A percentile compares a stretch with the other conserved stretches of the same genome.
Evolutionary conservation across 1,140 invertebrate genomes (phyloP).

Genomic region (Cyclina sinensis): DNA sequence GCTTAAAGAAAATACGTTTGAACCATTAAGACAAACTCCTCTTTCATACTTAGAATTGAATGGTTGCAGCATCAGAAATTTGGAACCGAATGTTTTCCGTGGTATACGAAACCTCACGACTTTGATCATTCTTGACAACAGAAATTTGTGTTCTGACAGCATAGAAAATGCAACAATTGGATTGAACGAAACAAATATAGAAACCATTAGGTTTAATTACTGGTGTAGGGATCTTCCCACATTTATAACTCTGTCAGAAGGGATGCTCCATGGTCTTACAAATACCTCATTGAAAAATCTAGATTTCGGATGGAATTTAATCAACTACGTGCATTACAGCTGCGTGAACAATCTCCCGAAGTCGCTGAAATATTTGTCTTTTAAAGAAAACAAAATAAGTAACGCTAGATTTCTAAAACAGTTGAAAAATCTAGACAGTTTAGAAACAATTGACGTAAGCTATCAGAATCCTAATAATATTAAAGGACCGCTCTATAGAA

Average conservation of each 20-base stretch:
- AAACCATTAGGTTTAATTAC: background rate
- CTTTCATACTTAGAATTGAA: background rate
- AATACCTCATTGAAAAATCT: slow-evolving; percentile 3
- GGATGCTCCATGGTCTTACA: background rate
- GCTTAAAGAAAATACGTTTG: background rate
- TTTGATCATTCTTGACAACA: background rate
- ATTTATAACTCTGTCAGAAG: background rate
- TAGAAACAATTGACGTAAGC: slow-evolving; percentile 22
- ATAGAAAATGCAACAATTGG: slow-evolving; percentile 41
- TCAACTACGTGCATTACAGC: background rate
- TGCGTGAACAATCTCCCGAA: background rate
- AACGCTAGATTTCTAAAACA: background rate
- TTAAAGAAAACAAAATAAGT: slow-evolving; percentile 3
- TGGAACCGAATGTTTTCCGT: background rate
- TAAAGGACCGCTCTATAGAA: too few species aligned
- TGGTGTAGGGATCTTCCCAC: background rate
- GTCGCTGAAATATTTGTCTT: background rate
- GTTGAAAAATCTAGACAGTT: background rate
- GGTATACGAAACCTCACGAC: background rate
- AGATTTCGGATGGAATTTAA: background rate
- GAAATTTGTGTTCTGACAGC: slow-evolving; percentile 2
- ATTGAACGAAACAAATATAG: slow-evolving; percentile 29
- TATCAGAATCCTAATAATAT: slow-evolving; percentile 1
- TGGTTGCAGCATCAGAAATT: background rate
- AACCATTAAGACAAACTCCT: background rate